Evolutionary conservation across 2,888 invertebrate species (phyloP).

Genomic region (Rhamphomyia laevipes): DNA sequence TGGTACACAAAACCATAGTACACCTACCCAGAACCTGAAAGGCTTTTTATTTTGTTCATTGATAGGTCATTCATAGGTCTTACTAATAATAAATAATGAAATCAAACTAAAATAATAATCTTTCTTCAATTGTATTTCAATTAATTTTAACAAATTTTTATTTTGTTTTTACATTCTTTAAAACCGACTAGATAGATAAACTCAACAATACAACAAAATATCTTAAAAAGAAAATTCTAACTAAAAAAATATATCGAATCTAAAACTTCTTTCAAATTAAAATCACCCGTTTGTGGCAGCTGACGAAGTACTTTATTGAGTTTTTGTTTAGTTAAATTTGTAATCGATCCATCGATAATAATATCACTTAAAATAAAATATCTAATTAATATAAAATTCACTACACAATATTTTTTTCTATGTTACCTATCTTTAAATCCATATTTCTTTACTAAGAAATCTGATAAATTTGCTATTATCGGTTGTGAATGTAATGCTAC

Average conservation of each 20-base stretch:
- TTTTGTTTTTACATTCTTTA: background rate
- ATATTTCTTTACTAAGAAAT: constrained; percentile 57
- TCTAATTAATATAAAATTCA: constrained; percentile 1
- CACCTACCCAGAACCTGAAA: too few species aligned
- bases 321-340: constrained; percentile 47
- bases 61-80: too few species aligned
- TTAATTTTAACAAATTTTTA: too few species aligned
- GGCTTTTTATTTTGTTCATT: too few species aligned
- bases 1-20: too few species aligned
- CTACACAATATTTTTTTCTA: too few species aligned
- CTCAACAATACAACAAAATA: background rate
- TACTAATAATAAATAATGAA: too few species aligned
- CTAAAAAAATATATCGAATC: constrained; percentile 81
- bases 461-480: constrained; percentile 75
- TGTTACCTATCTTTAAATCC: constrained; percentile 51
- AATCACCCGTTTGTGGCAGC: constrained; percentile 64
- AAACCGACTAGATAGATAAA: background rate
- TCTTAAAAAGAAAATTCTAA: constrained; percentile 30
- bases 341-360: constrained; percentile 39
- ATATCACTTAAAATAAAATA: constrained; percentile 37
- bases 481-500: constrained; percentile 90
- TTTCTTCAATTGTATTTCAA: too few species aligned
- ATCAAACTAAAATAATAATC: too few species aligned
- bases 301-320: constrained; percentile 48
- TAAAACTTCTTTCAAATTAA: constrained; percentile 62